phyloP scores from a whole-genome alignment of 2,797 vertebrate species.

The Setipinna tenuifilis region DNA sequence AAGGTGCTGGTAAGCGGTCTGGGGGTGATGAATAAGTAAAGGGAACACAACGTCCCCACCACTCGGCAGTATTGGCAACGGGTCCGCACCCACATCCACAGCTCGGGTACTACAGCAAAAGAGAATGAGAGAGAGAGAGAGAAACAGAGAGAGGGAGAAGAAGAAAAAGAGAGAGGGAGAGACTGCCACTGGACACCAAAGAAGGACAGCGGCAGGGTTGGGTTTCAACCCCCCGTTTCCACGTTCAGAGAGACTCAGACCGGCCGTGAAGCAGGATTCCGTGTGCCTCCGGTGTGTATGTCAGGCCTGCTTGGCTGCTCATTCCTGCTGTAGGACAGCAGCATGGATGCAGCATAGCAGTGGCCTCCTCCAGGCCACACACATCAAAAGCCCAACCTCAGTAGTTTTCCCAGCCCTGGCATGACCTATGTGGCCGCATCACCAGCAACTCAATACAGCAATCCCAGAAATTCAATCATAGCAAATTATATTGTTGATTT shows the following conservation, averaged over 20 bases:
- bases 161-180: neutral
- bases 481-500: constrained; percentile 24
- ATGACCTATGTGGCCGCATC: neutral
- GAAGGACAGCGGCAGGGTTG: constrained; percentile 50
- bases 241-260: constrained; percentile 20
- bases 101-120: neutral
- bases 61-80: constrained; percentile 50
- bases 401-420: neutral
- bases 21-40: constrained; percentile 69
- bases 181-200: constrained; percentile 34
- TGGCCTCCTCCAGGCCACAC: neutral
- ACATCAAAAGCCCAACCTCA: neutral
- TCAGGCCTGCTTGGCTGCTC: neutral
- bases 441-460: constrained; percentile 41
- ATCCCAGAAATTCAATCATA: constrained; percentile 50
- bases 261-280: neutral
- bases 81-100: constrained; percentile 56
- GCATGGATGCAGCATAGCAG: neutral
- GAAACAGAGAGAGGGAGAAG: neutral
- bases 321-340: neutral
- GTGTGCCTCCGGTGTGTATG: neutral
- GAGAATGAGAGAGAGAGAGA: neutral
- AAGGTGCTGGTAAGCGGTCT: constrained; percentile 13
- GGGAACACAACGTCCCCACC: constrained; percentile 64
- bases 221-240: constrained; percentile 43